Percentiles rank a stretch among this genome's conserved stretches.
Conservation (phyloP, 2,888 invertebrate species). For the Oscheius sp. region DNA sequence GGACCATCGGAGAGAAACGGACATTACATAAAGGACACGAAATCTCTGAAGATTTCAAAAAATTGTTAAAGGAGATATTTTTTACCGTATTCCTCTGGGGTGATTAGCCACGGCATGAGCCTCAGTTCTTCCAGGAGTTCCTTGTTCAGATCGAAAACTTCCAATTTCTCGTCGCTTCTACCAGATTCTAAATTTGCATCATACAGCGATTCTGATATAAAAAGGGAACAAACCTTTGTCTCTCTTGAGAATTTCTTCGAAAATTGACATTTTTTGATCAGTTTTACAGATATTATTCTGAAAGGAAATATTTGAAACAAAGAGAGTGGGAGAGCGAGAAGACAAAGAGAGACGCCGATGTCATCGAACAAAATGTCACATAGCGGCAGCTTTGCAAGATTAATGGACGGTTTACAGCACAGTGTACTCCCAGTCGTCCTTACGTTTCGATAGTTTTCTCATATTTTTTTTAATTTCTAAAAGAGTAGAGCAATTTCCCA, state of each 20-base stretch:
- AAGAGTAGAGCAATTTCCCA: not conserved
- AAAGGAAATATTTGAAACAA: too few relatives aligned
- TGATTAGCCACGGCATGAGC: not conserved
- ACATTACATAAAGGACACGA: not conserved
- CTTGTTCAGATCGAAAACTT: too few relatives aligned
- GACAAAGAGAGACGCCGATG: not conserved
- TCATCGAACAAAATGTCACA: not conserved
- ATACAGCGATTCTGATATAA: not conserved
- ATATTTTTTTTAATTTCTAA: not conserved
- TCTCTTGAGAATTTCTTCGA: not conserved
- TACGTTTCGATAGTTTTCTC: not conserved
- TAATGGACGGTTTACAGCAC: not conserved
- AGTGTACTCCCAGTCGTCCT: too few relatives aligned
- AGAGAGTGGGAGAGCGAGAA: too few relatives aligned
- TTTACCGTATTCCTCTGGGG: slow-evolving; percentile 10
- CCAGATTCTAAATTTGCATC: too few relatives aligned
- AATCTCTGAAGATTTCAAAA: not conserved
- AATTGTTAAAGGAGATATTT: too few relatives aligned
- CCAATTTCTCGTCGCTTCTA: too few relatives aligned
- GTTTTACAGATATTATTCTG: too few relatives aligned
- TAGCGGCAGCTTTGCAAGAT: not conserved
- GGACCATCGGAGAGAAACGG: not conserved
- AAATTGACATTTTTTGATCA: not conserved
- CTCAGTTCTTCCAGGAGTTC: not conserved
- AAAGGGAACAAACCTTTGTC: not conserved